A percentile compares a stretch with the other conserved stretches of the same genome.
Evolutionary conservation across 2,797 vertebrate genomes (phyloP).

Genomic region (Nyctalus aviator): DNA sequence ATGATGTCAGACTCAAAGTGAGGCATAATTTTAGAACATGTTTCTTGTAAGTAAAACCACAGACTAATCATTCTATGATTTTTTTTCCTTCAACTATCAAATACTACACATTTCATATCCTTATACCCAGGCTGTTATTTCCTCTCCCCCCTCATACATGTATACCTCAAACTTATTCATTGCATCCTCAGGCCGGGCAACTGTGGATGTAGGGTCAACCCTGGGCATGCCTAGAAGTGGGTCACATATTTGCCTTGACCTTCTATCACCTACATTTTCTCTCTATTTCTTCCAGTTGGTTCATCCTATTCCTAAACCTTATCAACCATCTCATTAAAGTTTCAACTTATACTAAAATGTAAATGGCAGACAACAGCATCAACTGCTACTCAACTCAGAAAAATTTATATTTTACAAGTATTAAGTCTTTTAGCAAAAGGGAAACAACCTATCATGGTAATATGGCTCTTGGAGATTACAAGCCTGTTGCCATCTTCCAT

Average conservation of each 20-base stretch:
- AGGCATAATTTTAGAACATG: conserved; percentile 17
- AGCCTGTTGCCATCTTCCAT: not conserved
- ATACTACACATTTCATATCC: not conserved
- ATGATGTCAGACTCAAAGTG: not conserved
- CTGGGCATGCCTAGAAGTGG: not conserved
- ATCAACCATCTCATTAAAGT: not conserved
- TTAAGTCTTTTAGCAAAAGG: not conserved
- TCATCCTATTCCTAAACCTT: not conserved
- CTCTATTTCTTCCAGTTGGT: not conserved
- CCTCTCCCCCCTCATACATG: not conserved
- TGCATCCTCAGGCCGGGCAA: not conserved
- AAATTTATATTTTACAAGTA: not conserved
- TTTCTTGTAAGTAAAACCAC: not conserved
- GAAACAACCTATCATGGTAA: not conserved
- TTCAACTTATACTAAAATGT: not conserved
- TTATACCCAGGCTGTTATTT: not conserved
- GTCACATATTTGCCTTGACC: not conserved
- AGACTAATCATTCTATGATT: not conserved
- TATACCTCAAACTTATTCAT: not conserved
- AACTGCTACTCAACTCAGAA: not conserved
- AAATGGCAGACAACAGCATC: not conserved
- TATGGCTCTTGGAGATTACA: not conserved
- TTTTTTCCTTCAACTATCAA: not conserved
- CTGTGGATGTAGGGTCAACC: not conserved
- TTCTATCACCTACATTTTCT: not conserved